Evolutionary conservation across 2,797 vertebrate genomes (phyloP).

Genomic region (Okamejei kenojei): DNA sequence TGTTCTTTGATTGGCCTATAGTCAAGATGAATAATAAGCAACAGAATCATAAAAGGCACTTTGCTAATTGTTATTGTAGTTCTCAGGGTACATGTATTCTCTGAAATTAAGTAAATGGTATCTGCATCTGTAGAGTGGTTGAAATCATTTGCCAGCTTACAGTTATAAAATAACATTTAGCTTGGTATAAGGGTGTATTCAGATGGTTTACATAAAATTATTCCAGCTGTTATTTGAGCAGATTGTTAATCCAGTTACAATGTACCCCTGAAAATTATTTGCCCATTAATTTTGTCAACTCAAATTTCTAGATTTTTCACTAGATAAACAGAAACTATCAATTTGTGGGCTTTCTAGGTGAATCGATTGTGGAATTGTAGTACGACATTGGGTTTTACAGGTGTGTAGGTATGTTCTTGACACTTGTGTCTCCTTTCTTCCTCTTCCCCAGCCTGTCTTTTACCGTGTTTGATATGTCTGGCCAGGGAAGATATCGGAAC

Average conservation of each 20-base stretch:
- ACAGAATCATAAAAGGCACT: background rate
- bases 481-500: constrained; percentile 94
- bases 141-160: background rate
- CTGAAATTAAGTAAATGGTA: background rate
- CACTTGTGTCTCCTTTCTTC: background rate
- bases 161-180: background rate
- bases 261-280: background rate
- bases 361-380: background rate
- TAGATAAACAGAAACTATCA: background rate
- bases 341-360: background rate
- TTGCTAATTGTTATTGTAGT: background rate
- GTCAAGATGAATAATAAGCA: background rate
- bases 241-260: background rate
- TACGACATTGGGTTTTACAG: background rate
- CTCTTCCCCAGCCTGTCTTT: constrained; percentile 76
- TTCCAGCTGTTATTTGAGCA: background rate
- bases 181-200: no score
- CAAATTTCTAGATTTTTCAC: background rate
- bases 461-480: constrained; percentile 98
- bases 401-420: background rate
- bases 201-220: background rate
- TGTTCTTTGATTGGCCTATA: background rate
- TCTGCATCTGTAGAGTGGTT: background rate
- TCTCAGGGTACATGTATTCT: background rate
- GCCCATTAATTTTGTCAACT: background rate